Conservation (phyloP, 1,140 invertebrate species). For the Caerostris darwini region DNA sequence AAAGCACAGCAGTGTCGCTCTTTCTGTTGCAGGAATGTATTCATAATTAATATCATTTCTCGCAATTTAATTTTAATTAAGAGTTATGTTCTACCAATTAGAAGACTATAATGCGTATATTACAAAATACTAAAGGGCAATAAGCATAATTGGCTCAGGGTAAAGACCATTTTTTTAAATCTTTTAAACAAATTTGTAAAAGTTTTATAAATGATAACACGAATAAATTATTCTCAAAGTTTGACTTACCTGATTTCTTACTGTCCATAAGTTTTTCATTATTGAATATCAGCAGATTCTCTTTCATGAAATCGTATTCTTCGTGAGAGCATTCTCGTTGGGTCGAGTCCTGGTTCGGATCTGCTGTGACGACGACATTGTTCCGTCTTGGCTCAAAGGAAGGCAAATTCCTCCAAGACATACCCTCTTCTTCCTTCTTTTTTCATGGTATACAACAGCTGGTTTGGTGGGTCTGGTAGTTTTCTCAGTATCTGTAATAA, state of each 20-base stretch:
- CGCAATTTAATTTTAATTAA: too few species aligned
- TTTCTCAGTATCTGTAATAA: slow-evolving; percentile 42
- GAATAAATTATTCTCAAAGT: too few species aligned
- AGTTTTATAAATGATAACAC: too few species aligned
- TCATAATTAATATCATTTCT: too few species aligned
- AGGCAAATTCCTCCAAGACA: slow-evolving; percentile 54
- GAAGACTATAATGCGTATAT: too few species aligned
- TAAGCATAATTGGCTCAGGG: too few species aligned
- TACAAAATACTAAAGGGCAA: too few species aligned
- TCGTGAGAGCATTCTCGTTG: slow-evolving; percentile 78
- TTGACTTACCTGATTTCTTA: slow-evolving; percentile 76
- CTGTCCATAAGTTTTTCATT: slow-evolving; percentile 87
- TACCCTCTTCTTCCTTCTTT: slow-evolving; percentile 11
- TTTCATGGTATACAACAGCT: slow-evolving; percentile 24
- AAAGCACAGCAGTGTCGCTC: too few species aligned
- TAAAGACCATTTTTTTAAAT: too few species aligned
- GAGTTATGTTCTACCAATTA: too few species aligned
- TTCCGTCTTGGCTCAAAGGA: slow-evolving; percentile 19
- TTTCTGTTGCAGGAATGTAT: too few species aligned
- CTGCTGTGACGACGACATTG: slow-evolving; percentile 4
- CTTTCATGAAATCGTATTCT: slow-evolving; percentile 83
- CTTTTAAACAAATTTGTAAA: too few species aligned
- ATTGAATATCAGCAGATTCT: slow-evolving; percentile 88
- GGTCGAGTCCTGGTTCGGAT: slow-evolving; percentile 52
- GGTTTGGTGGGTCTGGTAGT: slow-evolving; percentile 42